These are phyloP conservation scores for Diglossa cyanea DNA, from an alignment of 2,797 vertebrate genomes.

Conservation along the genomic window DNA sequence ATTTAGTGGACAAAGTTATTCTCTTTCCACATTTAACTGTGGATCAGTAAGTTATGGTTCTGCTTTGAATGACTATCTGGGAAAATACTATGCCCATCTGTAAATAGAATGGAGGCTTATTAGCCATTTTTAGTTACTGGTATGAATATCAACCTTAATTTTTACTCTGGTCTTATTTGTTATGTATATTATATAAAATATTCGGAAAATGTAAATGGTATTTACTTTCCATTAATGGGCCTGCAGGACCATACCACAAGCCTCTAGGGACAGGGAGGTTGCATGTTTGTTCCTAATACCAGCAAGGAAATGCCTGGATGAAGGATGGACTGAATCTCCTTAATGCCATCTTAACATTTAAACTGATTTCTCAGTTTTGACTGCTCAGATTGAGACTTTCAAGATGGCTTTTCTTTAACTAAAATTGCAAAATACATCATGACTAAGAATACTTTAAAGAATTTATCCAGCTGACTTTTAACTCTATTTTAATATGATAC, in stretches of 20 bases:
- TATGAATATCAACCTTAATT: background rate
- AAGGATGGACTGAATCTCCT: background rate
- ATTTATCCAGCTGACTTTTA: slow-evolving; percentile 63
- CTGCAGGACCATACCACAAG: background rate
- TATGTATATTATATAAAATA: background rate
- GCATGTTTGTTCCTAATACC: background rate
- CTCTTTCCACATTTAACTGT: background rate
- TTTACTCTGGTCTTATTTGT: background rate
- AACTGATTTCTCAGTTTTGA: background rate
- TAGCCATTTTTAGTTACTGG: background rate
- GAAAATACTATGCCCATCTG: background rate
- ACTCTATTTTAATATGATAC: slow-evolving; percentile 44
- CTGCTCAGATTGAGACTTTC: background rate
- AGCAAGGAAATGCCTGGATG: background rate
- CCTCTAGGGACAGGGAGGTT: background rate
- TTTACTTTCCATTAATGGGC: background rate
- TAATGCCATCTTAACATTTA: background rate
- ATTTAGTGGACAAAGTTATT: background rate
- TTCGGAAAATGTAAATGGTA: background rate
- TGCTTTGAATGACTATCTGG: background rate
- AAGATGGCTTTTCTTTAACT: background rate
- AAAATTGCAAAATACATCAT: slow-evolving; percentile 13
- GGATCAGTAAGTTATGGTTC: background rate
- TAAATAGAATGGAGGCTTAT: background rate
- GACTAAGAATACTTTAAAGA: slow-evolving; percentile 37